A percentile compares a stretch with the other conserved stretches of the same genome.
Evolutionary conservation across 1,140 invertebrate genomes (phyloP).

Genomic region (Atta cephalotes): DNA sequence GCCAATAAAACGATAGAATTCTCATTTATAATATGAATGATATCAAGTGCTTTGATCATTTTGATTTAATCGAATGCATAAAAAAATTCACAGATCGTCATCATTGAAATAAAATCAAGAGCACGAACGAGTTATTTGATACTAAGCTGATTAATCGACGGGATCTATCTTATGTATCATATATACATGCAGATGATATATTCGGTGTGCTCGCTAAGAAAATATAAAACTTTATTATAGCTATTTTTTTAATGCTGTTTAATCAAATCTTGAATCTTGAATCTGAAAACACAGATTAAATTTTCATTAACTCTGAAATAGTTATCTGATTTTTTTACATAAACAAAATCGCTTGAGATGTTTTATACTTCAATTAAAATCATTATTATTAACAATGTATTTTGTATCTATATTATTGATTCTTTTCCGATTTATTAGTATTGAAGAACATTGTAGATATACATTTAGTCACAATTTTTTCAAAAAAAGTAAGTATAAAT

Average conservation of each 20-base stretch:
- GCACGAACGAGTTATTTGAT: constrained; percentile 62
- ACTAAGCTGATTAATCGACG: constrained; percentile 61
- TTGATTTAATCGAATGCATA: constrained; percentile 25
- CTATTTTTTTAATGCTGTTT: background rate
- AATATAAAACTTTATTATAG: background rate
- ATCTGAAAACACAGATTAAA: background rate
- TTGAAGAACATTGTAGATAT: too few relatives aligned
- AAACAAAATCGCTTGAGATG: too few relatives aligned
- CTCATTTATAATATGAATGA: background rate
- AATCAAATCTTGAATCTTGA: background rate
- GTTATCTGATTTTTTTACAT: too few relatives aligned
- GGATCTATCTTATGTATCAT: constrained; percentile 30
- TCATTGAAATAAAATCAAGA: constrained; percentile 13
- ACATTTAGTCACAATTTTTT: too few relatives aligned
- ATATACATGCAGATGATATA: constrained; percentile 25
- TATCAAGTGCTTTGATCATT: constrained; percentile 41
- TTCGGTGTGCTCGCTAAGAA: background rate
- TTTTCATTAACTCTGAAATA: background rate
- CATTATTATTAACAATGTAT: too few relatives aligned
- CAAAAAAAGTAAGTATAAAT: too few relatives aligned
- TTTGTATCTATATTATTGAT: too few relatives aligned
- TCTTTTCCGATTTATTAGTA: too few relatives aligned
- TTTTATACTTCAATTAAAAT: too few relatives aligned
- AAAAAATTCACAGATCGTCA: background rate
- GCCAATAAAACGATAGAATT: constrained; percentile 63